Evolutionary conservation across 2,888 invertebrate species (phyloP).

Genomic region (Heteropelma amictum): DNA sequence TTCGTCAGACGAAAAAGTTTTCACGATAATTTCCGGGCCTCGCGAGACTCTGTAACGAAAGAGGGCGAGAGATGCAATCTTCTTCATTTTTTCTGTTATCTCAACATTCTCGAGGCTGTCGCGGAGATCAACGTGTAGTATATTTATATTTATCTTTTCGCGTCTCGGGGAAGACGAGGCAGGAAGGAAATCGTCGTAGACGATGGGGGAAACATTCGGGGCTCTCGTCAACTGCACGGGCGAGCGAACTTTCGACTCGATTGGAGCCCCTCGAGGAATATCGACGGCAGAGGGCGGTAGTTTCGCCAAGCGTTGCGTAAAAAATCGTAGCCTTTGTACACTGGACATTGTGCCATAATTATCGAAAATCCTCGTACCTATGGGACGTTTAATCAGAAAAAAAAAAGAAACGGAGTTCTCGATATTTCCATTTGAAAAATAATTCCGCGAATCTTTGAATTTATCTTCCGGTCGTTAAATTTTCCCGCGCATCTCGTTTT

Average conservation of each 20-base stretch:
- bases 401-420: neutral
- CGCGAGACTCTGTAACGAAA: too few species aligned
- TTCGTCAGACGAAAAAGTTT: too few species aligned
- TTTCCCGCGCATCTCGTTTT: neutral
- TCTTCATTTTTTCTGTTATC: too few species aligned
- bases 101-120: too few species aligned
- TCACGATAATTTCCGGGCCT: too few species aligned
- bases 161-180: too few species aligned
- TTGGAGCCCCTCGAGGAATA: constrained; percentile 51
- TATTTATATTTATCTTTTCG: too few species aligned
- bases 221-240: constrained; percentile 31
- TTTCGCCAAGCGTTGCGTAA: constrained; percentile 41
- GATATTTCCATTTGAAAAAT: neutral
- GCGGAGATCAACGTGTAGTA: too few species aligned
- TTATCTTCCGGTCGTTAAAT: neutral
- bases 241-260: constrained; percentile 39
- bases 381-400: neutral
- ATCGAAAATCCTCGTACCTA: neutral
- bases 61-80: too few species aligned
- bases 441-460: neutral
- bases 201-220: constrained; percentile 35
- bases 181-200: constrained; percentile 42
- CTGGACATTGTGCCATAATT: constrained; percentile 11
- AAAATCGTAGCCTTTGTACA: constrained; percentile 31
- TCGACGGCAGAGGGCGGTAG: constrained; percentile 25